These are phyloP conservation scores for Bolborhynchus lineola DNA, from an alignment of 2,113 vertebrate genomes.

Conservation along the genomic window DNA sequence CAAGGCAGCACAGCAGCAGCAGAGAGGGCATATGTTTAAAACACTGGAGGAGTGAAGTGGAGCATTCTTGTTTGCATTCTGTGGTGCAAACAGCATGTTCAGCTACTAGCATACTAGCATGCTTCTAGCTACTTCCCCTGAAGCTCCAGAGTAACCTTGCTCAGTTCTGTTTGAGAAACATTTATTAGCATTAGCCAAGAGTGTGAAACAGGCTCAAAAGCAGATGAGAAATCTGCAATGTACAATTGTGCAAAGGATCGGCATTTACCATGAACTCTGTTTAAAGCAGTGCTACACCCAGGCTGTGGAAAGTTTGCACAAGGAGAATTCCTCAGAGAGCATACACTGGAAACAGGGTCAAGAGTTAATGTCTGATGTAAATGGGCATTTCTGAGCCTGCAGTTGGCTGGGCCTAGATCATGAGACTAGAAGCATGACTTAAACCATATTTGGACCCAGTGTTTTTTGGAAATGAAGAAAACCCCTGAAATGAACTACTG, in stretches of 20 bases:
- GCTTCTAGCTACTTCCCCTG: neutral
- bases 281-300: neutral
- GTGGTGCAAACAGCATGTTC: neutral
- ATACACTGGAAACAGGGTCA: neutral
- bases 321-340: constrained; percentile 24
- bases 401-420: neutral
- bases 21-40: accelerated
- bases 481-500: neutral
- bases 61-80: neutral
- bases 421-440: neutral
- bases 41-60: neutral
- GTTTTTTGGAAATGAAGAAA: neutral
- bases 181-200: neutral
- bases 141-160: neutral
- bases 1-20: neutral
- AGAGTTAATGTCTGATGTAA: constrained; percentile 7
- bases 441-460: neutral
- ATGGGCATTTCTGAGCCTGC: constrained; percentile 5
- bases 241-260: neutral
- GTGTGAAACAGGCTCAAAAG: neutral
- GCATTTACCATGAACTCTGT: neutral
- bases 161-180: neutral
- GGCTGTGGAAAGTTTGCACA: constrained; percentile 3
- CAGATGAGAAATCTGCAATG: neutral
- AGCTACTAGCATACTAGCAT: neutral